phyloP scores from a whole-genome alignment of 2,113 vertebrate genomes.

The Morone chrysops region DNA sequence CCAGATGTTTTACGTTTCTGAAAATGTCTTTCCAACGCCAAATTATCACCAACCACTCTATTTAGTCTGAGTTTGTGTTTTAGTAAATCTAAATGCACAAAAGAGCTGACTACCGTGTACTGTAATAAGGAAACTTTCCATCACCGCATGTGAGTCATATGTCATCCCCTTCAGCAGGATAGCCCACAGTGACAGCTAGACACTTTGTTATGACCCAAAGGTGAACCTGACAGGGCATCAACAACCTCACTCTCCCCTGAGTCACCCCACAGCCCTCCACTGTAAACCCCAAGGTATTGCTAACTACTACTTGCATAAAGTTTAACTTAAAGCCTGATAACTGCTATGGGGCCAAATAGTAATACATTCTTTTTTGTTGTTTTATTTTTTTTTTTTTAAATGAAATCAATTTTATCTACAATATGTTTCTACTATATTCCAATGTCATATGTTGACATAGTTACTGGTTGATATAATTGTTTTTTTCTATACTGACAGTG shows the following conservation, averaged over 20 bases:
- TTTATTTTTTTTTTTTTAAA: background rate
- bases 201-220: slow-evolving; percentile 60
- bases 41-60: background rate
- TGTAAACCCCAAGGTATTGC: slow-evolving; percentile 30
- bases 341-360: background rate
- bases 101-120: slow-evolving; percentile 55
- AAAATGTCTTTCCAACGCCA: background rate
- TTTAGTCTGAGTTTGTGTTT: background rate
- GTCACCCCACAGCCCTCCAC: slow-evolving; percentile 57
- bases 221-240: slow-evolving; percentile 60
- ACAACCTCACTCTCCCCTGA: slow-evolving; percentile 59
- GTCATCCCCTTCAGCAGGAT: slow-evolving; percentile 49
- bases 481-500: background rate
- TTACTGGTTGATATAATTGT: background rate
- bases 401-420: background rate
- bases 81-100: slow-evolving; percentile 18
- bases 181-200: slow-evolving; percentile 63
- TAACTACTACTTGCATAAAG: slow-evolving; percentile 23
- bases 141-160: slow-evolving; percentile 54
- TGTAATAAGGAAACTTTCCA: slow-evolving; percentile 19
- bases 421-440: background rate
- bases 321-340: slow-evolving; percentile 23
- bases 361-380: background rate
- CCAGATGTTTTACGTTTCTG: background rate
- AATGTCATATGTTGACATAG: background rate